A percentile compares a stretch with the other conserved stretches of the same genome.
Evolutionary conservation across 2,797 vertebrate genomes (phyloP).

Genomic region (Spinus pinus): DNA sequence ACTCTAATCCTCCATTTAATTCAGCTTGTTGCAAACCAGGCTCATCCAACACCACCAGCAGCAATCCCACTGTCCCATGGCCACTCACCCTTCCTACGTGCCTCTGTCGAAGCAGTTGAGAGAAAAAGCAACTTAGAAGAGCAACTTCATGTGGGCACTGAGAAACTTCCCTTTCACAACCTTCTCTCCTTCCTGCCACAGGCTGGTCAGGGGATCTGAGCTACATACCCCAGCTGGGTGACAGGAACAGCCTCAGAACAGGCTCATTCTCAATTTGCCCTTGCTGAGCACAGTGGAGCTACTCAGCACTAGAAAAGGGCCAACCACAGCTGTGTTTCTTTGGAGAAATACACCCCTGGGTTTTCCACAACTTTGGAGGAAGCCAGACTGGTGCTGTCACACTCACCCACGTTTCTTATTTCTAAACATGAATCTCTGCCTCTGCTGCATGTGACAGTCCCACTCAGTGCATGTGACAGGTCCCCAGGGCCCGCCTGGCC

Average conservation of each 20-base stretch:
- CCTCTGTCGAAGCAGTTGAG: neutral
- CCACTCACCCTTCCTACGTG: rapidly evolving
- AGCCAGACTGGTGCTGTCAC: neutral
- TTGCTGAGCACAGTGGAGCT: rapidly evolving
- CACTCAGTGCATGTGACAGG: rapidly evolving
- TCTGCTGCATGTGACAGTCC: neutral
- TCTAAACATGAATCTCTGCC: neutral
- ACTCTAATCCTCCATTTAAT: neutral
- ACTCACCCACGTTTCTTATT: neutral
- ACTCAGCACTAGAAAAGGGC: neutral
- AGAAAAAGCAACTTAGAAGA: neutral
- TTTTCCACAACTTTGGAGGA: neutral
- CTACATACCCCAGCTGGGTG: rapidly evolving
- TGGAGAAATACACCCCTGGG: neutral
- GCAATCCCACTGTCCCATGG: neutral
- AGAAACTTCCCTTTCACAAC: neutral
- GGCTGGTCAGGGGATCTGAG: neutral
- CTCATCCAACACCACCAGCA: neutral
- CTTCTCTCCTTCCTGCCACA: neutral
- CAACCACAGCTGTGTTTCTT: neutral
- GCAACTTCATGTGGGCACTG: neutral
- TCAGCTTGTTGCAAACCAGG: neutral
- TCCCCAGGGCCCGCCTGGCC: neutral
- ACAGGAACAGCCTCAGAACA: neutral
- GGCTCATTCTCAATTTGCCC: neutral